These are phyloP conservation scores for Pycnomerus fuliginosus DNA, from an alignment of 2,888 invertebrate genomes.

Conservation along the genomic window DNA sequence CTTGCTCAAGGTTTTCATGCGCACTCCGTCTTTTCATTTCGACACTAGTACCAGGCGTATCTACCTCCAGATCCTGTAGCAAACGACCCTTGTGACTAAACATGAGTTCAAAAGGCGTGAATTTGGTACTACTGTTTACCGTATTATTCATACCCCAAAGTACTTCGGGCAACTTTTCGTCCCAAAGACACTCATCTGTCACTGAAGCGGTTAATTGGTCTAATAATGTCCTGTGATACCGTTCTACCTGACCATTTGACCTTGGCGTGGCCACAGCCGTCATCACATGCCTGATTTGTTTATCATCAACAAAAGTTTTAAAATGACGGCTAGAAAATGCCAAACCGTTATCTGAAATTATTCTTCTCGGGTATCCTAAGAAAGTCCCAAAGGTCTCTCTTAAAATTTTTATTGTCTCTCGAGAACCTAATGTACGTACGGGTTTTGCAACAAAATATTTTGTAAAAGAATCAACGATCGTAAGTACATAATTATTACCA, in stretches of 20 bases:
- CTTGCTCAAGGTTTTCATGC: too few relatives aligned
- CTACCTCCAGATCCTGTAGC: too few relatives aligned
- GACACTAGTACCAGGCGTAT: too few relatives aligned
- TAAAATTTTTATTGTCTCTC: slow-evolving; percentile 5
- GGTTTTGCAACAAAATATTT: slow-evolving; percentile 19
- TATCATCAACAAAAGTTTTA: slow-evolving; percentile 14
- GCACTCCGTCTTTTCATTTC: too few relatives aligned
- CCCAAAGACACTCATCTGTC: slow-evolving; percentile 36
- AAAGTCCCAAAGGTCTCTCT: slow-evolving; percentile 7
- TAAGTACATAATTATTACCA: slow-evolving; percentile 21
- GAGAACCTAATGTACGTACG: slow-evolving; percentile 6
- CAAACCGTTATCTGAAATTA: slow-evolving; percentile 28
- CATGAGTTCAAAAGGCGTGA: slow-evolving; percentile 32
- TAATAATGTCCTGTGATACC: slow-evolving; percentile 35
- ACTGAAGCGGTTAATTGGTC: slow-evolving; percentile 31
- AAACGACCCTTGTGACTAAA: too few relatives aligned
- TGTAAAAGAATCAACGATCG: slow-evolving; percentile 25
- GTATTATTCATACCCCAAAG: slow-evolving; percentile 39
- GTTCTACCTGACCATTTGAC: slow-evolving; percentile 36
- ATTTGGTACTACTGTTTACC: slow-evolving; percentile 29
- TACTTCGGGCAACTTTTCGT: slow-evolving; percentile 30
- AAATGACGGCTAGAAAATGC: slow-evolving; percentile 25
- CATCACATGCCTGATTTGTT: slow-evolving; percentile 21
- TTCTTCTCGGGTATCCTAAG: slow-evolving; percentile 24
- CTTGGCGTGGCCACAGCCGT: slow-evolving; percentile 29